Conservation (phyloP, 2,113 vertebrate species). For the Cyprinus carpio region DNA sequence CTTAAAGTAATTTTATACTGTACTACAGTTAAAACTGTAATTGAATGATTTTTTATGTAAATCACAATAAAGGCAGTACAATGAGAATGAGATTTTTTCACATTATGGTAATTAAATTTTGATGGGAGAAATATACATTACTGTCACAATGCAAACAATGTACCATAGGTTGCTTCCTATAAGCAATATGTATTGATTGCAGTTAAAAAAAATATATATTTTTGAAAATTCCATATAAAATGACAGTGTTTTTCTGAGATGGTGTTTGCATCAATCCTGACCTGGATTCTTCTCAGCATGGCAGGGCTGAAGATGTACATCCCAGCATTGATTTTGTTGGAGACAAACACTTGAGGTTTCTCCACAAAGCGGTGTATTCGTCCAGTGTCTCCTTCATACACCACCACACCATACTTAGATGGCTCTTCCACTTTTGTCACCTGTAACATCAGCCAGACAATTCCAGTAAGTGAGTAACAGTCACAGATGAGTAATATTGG, state of each 20-base stretch:
- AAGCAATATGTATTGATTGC: not conserved
- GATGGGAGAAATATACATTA: not conserved
- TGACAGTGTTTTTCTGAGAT: not conserved
- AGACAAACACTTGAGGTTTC: slow-evolving; percentile 96
- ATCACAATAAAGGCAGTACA: not conserved
- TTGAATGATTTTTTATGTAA: not conserved
- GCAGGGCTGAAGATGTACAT: slow-evolving; percentile 94
- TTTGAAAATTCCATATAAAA: not conserved
- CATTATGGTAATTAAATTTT: not conserved
- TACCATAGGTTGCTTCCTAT: not conserved
- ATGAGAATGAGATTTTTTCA: not conserved
- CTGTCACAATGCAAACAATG: not conserved
- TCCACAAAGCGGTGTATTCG: slow-evolving; percentile 93
- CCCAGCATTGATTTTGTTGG: slow-evolving; percentile 97
- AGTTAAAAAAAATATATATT: not conserved
- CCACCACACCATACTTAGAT: slow-evolving; percentile 96
- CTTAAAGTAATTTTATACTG: too few relatives aligned
- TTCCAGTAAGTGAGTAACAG: not conserved
- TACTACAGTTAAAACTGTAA: too few relatives aligned
- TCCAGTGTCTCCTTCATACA: slow-evolving; percentile 86
- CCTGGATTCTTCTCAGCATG: slow-evolving; percentile 91
- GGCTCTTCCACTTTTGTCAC: slow-evolving; percentile 97
- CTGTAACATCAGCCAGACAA: slow-evolving; percentile 63
- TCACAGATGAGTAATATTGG: not conserved
- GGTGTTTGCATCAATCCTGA: slow-evolving; percentile 49